Base-by-base conservation (phyloP, 2,797 vertebrate species). In the Sebastes alutus region DNA sequence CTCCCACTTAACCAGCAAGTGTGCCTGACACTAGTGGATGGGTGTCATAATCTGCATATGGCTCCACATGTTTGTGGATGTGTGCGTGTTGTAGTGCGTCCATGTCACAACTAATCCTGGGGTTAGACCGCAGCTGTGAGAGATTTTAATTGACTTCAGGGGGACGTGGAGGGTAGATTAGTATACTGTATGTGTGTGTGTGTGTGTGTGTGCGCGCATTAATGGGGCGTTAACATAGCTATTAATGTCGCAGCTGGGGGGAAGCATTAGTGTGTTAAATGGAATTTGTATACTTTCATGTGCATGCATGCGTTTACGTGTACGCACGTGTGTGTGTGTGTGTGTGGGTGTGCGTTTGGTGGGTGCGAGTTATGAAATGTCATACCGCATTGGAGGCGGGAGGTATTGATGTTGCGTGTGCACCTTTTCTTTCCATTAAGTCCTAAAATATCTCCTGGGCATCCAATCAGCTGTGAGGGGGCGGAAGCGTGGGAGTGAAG, bases 211-310 rank as follows among this genome's bases (percentile, higher is more conserved):
- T 80, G 32, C 81, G 25, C 13, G 18, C 77, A 83, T 90, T 92
- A 85, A 83, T 85, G 81, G 79, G 68, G 84, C 58, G 78, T 86
- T 89, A 83, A 86, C 80, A 32, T 77, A 78, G 78, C 91, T 92
- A 88, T 92, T 92, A 90, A 93, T 90, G 85, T 87, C 82, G 83
- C 89, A 87, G 90, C 91, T 91, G 70, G 78, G 62, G 76, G 81
- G 55, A 46, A 33, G 81, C 72, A 86, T 87, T 81, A 77, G 68
- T 67, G 70, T 85, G 78, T 71, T 83, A 85, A 90, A 93, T 87
- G 63, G 70, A 86, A 85, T 89, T 82, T 89, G 72, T 87, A 74
- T 83, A 85, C 77, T 80, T 88, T 56, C 33, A 63, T 59, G 62
- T 65, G 70, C 59, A 62, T 77, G 49, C 13, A 14, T 61, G 59